Base-by-base conservation (phyloP, 2,888 invertebrate species). In the Drosophila atripex region DNA sequence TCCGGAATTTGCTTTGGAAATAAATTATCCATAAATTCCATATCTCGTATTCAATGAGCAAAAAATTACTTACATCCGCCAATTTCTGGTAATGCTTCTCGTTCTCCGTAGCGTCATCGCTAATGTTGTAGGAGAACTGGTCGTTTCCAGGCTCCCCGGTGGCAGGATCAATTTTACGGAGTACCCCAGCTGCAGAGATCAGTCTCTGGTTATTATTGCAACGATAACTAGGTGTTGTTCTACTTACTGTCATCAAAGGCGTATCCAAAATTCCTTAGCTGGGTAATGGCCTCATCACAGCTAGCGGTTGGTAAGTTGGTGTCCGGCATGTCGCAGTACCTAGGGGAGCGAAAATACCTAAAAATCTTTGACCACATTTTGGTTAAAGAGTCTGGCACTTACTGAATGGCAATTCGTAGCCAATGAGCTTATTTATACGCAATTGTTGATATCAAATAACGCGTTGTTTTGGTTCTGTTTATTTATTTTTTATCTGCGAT, bases 1-100 rank as follows among this genome's bases (percentile, higher is more conserved):
- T 95, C 93, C 4, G 95, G 95, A 32, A 96, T 93, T 6, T 94
- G 73, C n/a, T 71, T 57, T n/a, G 23, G 14, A 32, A 8, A 7
- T 4, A 23, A 23, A 23, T 23, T 23, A 23, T 23, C 21, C 21
- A 23, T 23, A 23, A 23, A 4, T 23, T 23, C 0, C 5, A 23
- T 23, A 23, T 5, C 3, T 4, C 21, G 0, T 23, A 4, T 23
- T 4, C 21, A 23, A 23, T 23, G 21, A 23, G 21, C 5, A 23
- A 18, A 18, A 18, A 18, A 1, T 1, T 39, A 77, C 83, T 64
- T 84, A 93, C 95, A 86, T 94, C 93, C 7, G 96, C 96, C 3
- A 96, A 89, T 25, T 94, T 93, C 86, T 96, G 96, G 86, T 96
- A 96, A 75, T 94, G 93, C 47, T 93, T 93, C 87, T 96, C 95